phyloP scores from a whole-genome alignment of 1,140 invertebrate genomes.

The Drosophila simulans region DNA sequence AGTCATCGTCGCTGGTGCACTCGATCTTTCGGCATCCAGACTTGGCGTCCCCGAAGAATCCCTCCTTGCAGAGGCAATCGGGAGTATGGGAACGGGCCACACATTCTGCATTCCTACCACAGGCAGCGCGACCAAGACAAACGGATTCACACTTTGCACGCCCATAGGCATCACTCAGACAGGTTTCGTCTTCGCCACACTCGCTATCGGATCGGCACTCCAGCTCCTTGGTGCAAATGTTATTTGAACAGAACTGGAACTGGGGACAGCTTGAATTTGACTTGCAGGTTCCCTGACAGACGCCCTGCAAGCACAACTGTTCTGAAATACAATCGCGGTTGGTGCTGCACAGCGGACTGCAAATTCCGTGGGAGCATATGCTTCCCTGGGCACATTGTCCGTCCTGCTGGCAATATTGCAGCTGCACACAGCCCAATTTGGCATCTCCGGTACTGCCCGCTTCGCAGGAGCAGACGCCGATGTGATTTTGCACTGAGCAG shows the following conservation, averaged over 20 bases:
- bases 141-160: slow-evolving; percentile 90
- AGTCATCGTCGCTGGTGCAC: slow-evolving; percentile 89
- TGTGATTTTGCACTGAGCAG: slow-evolving; percentile 89
- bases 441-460: slow-evolving; percentile 94
- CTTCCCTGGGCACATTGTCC: slow-evolving; percentile 92
- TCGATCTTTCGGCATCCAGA: slow-evolving; percentile 91
- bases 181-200: slow-evolving; percentile 89
- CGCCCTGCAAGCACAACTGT: slow-evolving; percentile 91
- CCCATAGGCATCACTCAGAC: slow-evolving; percentile 88
- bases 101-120: slow-evolving; percentile 93
- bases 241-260: slow-evolving; percentile 92
- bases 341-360: slow-evolving; percentile 90
- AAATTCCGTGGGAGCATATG: slow-evolving; percentile 92
- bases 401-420: slow-evolving; percentile 92
- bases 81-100: slow-evolving; percentile 89
- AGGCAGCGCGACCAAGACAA: slow-evolving; percentile 89
- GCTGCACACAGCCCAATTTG: slow-evolving; percentile 90
- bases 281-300: slow-evolving; percentile 92
- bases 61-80: slow-evolving; percentile 90
- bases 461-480: slow-evolving; percentile 92
- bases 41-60: slow-evolving; percentile 92
- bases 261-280: slow-evolving; percentile 91
- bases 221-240: slow-evolving; percentile 92
- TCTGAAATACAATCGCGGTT: slow-evolving; percentile 92
- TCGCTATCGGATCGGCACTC: slow-evolving; percentile 89